These are phyloP conservation scores for Timema podura DNA, from an alignment of 2,888 invertebrate genomes.

Conservation along the genomic window DNA sequence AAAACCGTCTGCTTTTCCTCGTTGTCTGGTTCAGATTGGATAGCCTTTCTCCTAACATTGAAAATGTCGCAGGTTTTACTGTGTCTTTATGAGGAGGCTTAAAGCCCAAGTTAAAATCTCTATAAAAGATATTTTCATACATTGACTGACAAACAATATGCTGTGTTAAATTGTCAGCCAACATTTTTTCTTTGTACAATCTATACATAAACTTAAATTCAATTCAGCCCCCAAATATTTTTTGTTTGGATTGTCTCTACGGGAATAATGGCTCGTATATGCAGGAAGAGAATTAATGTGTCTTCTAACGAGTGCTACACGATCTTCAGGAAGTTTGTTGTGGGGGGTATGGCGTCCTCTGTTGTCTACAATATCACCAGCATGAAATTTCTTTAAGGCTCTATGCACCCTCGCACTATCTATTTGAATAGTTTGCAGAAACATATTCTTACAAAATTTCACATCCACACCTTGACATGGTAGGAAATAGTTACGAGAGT, in stretches of 20 bases:
- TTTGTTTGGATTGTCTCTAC: slow-evolving; percentile 7
- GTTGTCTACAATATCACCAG: background rate
- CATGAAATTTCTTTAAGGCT: slow-evolving; percentile 2
- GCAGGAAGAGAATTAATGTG: slow-evolving; percentile 9
- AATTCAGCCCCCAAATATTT: slow-evolving; percentile 1
- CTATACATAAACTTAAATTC: slow-evolving; percentile 9
- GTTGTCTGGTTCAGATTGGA: background rate
- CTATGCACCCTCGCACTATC: slow-evolving; percentile 9
- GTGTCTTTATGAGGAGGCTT: slow-evolving; percentile 12
- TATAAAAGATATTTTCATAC: background rate
- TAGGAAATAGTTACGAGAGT: slow-evolving; percentile 6
- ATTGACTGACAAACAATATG: background rate
- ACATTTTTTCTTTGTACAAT: slow-evolving; percentile 14
- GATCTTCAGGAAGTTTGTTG: slow-evolving; percentile 8
- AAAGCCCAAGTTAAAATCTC: background rate
- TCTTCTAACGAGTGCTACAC: background rate
- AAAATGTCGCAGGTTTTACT: background rate
- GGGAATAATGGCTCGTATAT: slow-evolving; percentile 10
- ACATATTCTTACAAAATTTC: slow-evolving; percentile 8
- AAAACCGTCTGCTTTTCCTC: no score
- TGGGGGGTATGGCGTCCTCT: slow-evolving; percentile 5
- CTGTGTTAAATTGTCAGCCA: background rate
- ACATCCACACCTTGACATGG: slow-evolving; percentile 4
- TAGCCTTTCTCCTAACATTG: no score
- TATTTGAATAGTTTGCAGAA: slow-evolving; percentile 1